Evolutionary conservation across 2,888 invertebrate species (phyloP), one percentile per base, ranked within the genome.

Genomic region (Ferrisia virgata): DNA sequence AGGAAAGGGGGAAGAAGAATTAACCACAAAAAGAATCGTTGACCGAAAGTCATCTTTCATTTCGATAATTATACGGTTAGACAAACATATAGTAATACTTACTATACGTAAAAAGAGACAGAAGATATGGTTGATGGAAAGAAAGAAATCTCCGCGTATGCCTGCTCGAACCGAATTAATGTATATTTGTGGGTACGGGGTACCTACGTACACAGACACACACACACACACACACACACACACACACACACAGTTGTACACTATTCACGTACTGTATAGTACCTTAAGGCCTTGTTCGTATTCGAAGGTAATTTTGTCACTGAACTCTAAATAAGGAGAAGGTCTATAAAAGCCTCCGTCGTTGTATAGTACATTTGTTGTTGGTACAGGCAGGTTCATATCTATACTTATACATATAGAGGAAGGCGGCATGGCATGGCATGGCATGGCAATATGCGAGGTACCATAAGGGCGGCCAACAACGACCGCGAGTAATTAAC

Each of bases 241-340:
- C n/a, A n/a, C n/a, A n/a, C n/a, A n/a, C n/a, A n/a, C n/a, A n/a
- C n/a, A n/a, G n/a, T n/a, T n/a, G n/a, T 39, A 79, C 15, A 79
- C 18, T 18, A 58, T 18, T 18, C n/a, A n/a, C 58, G 22, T 39
- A 39, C 79, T 36, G 79, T n/a, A 58, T n/a, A n/a, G 40, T 81
- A 81, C 31, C 81, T 82, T 25, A 36, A 64, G 81, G 81, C 81
- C 39, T 53, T 53, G 22, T 82, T 81, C 81, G 33, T 53, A 81
- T 81, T 81, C 58, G 58, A 81, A 82, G 81, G 82, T 82, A 82
- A 82, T 82, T 82, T 82, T 82, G 82, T 82, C 82, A 82, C 82
- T 82, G 82, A 82, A 82, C 39, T 64, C 78, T 78, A 78, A 78
- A 43, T 40, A 78, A 78, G 78, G 78, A 33, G 39, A 78, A 36